Evolutionary conservation across 2,113 vertebrate genomes (phyloP).

Genomic region (Mola mola): DNA sequence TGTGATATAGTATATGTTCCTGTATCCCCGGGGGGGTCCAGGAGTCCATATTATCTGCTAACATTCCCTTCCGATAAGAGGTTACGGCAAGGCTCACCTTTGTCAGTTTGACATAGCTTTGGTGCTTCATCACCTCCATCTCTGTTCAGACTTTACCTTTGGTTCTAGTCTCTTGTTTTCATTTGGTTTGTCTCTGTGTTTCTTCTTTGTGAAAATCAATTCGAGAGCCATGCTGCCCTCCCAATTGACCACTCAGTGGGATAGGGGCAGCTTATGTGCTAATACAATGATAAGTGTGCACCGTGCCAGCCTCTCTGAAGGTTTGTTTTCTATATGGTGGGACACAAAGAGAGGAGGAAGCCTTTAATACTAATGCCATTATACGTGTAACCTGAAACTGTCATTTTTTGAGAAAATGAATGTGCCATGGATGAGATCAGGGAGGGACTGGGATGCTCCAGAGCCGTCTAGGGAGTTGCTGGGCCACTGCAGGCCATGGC

Average conservation of each 20-base stretch:
- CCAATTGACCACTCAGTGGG: slow-evolving; percentile 46
- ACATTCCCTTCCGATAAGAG: slow-evolving; percentile 4
- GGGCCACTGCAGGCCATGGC: slow-evolving; percentile 28
- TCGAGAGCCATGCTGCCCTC: slow-evolving; percentile 51
- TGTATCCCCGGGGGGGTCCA: not conserved
- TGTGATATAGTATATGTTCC: not conserved
- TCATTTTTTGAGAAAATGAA: slow-evolving; percentile 71
- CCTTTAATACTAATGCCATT: slow-evolving; percentile 61
- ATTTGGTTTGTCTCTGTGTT: slow-evolving; percentile 46
- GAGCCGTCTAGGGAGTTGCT: slow-evolving; percentile 24
- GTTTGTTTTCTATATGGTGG: slow-evolving; percentile 47
- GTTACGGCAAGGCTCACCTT: slow-evolving; percentile 26
- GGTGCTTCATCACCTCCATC: slow-evolving; percentile 26
- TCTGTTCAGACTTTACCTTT: slow-evolving; percentile 46
- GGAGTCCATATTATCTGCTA: slow-evolving; percentile 5
- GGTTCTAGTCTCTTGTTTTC: slow-evolving; percentile 24
- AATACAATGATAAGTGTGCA: slow-evolving; percentile 69
- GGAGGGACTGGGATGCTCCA: slow-evolving; percentile 30
- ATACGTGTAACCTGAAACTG: slow-evolving; percentile 77
- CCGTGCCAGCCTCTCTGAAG: slow-evolving; percentile 42
- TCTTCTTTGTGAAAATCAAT: slow-evolving; percentile 67
- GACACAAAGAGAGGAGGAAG: slow-evolving; percentile 47
- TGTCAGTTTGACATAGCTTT: slow-evolving; percentile 39
- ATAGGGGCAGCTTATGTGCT: slow-evolving; percentile 49
- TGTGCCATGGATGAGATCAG: slow-evolving; percentile 35